Base-by-base conservation (phyloP, 2,888 invertebrate species). In the Mesorhabditis spiculigera region DNA sequence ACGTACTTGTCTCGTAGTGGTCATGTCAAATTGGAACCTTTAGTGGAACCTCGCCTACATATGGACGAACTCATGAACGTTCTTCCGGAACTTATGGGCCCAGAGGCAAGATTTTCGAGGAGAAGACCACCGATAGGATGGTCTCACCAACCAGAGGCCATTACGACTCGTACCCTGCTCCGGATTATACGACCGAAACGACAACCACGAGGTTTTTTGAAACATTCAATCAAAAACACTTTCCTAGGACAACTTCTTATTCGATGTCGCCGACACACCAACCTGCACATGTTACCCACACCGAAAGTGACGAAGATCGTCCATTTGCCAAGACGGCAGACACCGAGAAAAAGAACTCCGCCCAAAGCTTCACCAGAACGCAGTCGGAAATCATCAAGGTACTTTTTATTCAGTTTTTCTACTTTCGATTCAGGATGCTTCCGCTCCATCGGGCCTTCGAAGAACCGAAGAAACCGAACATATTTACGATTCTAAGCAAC, bases 391-490 rank as follows among this genome's bases (percentile, higher is more conserved):
- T 50, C 58, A 50, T 50, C 58, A 50, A 50, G 58, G 58, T 50
- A n/a, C 2, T 13, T 13, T 50, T 10, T 13, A 50, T 50, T 50
- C 58, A 50, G 58, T 13, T 13, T 50, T 50, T 50, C 58, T 6
- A 43, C 63, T 44, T 62, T 41, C 50, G 64, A 43, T 50, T 10
- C 65, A 69, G 41, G 10, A 41, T 58, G 45, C 63, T 13, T 43
- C 65, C 10, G n/a, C n/a, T 8, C 42, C 61, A 13, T 63, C 72
- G n/a, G 5, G 67, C 0, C 71, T 78, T 5, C 78, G 70, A 58
- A 66, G 78, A 42, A 72, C 75, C 8, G 74, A 78, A 4, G 76
- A 77, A 67, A 75, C 74, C 62, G 78, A 78, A 44, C 69, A 71
- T 4, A 75, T 78, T 43, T 78, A 78, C 50, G 78, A 78, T 62